Evolutionary conservation across 2,113 vertebrate species (phyloP), one percentile per base, ranked within the genome.

Genomic region (Anhinga rufa): DNA sequence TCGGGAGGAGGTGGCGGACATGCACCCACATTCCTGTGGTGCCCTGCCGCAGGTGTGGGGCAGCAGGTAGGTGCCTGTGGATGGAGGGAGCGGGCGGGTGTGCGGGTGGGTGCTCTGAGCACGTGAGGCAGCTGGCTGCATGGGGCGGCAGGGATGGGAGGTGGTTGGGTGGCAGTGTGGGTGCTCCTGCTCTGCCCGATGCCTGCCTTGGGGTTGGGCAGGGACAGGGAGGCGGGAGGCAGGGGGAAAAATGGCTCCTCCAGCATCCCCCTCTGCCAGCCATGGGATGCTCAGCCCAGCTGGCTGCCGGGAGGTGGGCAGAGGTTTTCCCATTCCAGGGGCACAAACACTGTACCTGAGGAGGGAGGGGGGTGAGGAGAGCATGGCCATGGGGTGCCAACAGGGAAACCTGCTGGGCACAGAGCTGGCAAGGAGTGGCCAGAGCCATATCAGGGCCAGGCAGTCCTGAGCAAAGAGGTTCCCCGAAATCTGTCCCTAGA

Each of bases 301-400:
- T 0, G 4, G 52, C 36, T 21, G 24, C 1, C 1, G 51, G 31
- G 42, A 66, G 24, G 36, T 9, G 34, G 48, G 72, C 34, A 58
- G 80, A 18, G 51, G 17, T 86, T 9, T 16, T 17, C 61, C 25
- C 0, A 1, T 14, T 51, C 75, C 38, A 34, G 19, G 15, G 15
- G 17, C 14, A 6, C 5, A 64, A 26, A 7, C 1, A 8, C 36
- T 2, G 21, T 71, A 34, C 18, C 32, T 2, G 2, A 38, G 24
- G 14, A 14, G 2, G 3, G 40, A 46, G 52, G 42, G 14, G 82
- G 22, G 31, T 0, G 12, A 88, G 46, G 0, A 9, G 31, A 40
- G 22, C 65, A 12, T 0, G 3, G 79, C 19, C 17, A 11, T 0
- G 0, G 36, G 17, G 9, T 13, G 26, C 55, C 1, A 1, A 36